Base-by-base conservation (phyloP, 1,140 invertebrate species). In the Drosophila tsacasi region DNA sequence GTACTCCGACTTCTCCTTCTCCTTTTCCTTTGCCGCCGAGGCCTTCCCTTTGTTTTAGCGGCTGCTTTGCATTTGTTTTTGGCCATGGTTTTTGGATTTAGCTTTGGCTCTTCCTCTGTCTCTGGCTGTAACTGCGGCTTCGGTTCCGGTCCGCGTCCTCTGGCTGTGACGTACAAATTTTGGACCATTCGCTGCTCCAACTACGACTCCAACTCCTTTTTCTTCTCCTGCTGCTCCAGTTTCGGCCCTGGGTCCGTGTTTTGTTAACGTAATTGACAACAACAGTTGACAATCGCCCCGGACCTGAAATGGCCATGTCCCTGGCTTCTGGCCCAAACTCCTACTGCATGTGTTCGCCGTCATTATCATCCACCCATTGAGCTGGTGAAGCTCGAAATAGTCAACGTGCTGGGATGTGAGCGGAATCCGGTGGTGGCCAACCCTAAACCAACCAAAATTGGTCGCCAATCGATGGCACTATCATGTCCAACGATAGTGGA, bases 191-290 rank as follows among this genome's bases (percentile, higher is more conserved):
- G 0, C 13, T 23, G 37, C n/a, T 15, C n/a, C 25, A 54, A 21
- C n/a, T 15, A 12, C 25, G 39, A 30, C 52, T 15, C 19, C 17
- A 13, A 60, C 64, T 27, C 42, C 27, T 30, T 32, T 30, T 35
- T 4, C 57, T 35, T 32, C 30, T 67, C 39, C 32, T 5, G 37
- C 67, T 71, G 75, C 72, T 77, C 63, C 49, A 74, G 68, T 40
- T 62, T 52, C 40, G 52, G 64, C 35, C 19, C 69, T 47, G 81
- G 58, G 55, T 66, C 64, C 77, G 82, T 83, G 84, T 87, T 87
- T 87, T 87, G 83, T 83, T 89, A 83, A 81, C 80, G 68, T 87
- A 89, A 87, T 89, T 87, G 83, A 89, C 83, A 87, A 87, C 83
- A 86, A 83, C 83, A 82, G 82, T 86, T 74, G 84, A 83, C 84